Evolutionary conservation across 2,888 invertebrate genomes (phyloP).

Genomic region (Hirtodrosophila duncani): DNA sequence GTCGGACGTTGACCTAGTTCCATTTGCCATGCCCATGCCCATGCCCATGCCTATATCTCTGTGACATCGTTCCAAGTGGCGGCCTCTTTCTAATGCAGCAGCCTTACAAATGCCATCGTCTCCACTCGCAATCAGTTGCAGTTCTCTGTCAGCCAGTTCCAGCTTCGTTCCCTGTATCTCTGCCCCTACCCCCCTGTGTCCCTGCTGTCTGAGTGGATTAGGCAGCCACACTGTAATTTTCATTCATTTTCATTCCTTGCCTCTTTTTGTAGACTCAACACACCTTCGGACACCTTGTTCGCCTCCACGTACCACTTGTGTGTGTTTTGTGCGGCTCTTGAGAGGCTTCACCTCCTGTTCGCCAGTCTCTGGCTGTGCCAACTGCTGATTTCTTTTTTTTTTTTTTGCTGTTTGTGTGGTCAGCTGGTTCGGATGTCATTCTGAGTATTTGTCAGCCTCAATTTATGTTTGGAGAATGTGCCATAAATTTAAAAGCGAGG

Average conservation of each 20-base stretch:
- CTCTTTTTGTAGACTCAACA: conserved; percentile 16
- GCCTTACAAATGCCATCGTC: conserved; percentile 56
- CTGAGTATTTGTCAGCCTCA: conserved; percentile 19
- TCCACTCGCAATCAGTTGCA: conserved; percentile 34
- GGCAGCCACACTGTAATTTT: conserved; percentile 39
- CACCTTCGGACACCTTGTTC: conserved; percentile 31
- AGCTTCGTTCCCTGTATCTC: too few species aligned
- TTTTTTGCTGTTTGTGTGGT: conserved; percentile 30
- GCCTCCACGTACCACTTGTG: conserved; percentile 30
- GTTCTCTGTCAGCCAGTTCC: conserved; percentile 20
- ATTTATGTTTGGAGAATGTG: conserved; percentile 31
- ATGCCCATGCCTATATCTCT: conserved; percentile 1
- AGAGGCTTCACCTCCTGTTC: conserved; percentile 44
- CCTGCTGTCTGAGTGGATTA: conserved; percentile 30
- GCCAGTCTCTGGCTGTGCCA: not conserved
- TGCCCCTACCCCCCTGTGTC: conserved; percentile 11
- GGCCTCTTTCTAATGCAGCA: conserved; percentile 48
- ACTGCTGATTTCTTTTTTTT: not conserved
- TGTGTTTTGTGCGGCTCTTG: conserved; percentile 39
- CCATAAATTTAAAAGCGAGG: conserved; percentile 41
- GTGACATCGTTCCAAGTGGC: conserved; percentile 22
- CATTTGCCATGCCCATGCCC: conserved; percentile 29
- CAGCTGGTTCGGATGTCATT: conserved; percentile 50
- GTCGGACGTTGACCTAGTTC: conserved; percentile 59
- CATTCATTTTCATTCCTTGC: conserved; percentile 45